phyloP scores from a whole-genome alignment of 1,140 invertebrate species.

The Sycobia sp. region DNA sequence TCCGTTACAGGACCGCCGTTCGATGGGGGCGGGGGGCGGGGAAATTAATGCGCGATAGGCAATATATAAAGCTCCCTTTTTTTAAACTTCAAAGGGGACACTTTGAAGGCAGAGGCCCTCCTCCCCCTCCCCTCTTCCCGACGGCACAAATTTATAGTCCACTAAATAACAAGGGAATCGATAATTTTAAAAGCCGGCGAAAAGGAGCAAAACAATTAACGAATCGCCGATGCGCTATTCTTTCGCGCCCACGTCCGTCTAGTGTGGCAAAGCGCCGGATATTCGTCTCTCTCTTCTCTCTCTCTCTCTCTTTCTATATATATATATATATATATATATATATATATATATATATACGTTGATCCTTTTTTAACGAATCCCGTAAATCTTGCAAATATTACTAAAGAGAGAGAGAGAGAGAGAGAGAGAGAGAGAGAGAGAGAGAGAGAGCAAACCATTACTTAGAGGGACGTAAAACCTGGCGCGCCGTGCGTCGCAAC shows the following conservation, averaged over 20 bases:
- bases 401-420: no score
- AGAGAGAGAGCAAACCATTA: no score
- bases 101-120: not conserved
- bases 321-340: no score
- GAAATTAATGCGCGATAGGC: slow-evolving; percentile 5
- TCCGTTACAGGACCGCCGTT: no score
- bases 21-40: no score
- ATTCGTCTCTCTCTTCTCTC: no score
- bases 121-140: no score
- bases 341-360: no score
- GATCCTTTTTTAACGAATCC: slow-evolving; percentile 24
- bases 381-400: slow-evolving; percentile 31
- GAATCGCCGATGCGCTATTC: slow-evolving; percentile 12
- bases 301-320: no score
- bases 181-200: slow-evolving; percentile 23
- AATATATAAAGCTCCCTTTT: no score
- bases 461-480: slow-evolving; percentile 29
- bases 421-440: no score
- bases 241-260: not conserved
- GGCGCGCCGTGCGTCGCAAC: not conserved
- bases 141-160: slow-evolving; percentile 15
- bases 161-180: slow-evolving; percentile 28
- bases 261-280: no score
- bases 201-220: slow-evolving; percentile 28
- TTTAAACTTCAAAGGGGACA: not conserved